Evolutionary conservation across 1,140 invertebrate species (phyloP).

Genomic region (Drosophila bocki): DNA sequence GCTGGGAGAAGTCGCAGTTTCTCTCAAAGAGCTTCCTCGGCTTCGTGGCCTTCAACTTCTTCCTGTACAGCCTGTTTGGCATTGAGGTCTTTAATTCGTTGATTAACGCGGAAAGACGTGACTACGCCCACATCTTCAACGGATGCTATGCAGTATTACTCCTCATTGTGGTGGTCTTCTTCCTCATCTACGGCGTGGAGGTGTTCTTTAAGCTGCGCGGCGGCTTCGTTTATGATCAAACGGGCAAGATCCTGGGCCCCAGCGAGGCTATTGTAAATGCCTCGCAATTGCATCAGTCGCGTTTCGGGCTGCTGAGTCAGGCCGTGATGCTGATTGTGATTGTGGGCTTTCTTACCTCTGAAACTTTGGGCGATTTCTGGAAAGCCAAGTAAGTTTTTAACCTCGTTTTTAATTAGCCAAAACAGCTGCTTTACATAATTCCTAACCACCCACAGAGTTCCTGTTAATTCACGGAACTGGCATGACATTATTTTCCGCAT

Average conservation of each 20-base stretch:
- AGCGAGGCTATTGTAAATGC: slow-evolving; percentile 88
- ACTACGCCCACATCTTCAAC: slow-evolving; percentile 91
- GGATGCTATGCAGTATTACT: slow-evolving; percentile 96
- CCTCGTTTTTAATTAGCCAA: slow-evolving; percentile 3
- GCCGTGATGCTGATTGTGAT: slow-evolving; percentile 94
- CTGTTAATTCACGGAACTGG: slow-evolving; percentile 94
- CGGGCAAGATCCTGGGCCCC: slow-evolving; percentile 75
- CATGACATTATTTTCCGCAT: slow-evolving; percentile 96
- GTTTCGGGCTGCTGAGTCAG: slow-evolving; percentile 94
- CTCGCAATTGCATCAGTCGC: slow-evolving; percentile 96
- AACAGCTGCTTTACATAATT: slow-evolving; percentile 36
- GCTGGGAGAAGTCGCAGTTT: slow-evolving; percentile 94
- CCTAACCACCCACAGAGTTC: slow-evolving; percentile 90
- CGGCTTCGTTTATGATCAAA: slow-evolving; percentile 85
- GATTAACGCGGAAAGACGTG: slow-evolving; percentile 72
- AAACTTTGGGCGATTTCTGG: slow-evolving; percentile 96
- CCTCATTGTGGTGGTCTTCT: slow-evolving; percentile 96
- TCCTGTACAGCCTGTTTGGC: slow-evolving; percentile 93
- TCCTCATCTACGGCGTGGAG: slow-evolving; percentile 97
- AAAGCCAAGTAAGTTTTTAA: slow-evolving; percentile 90
- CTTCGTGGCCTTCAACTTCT: slow-evolving; percentile 95
- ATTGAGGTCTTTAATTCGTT: slow-evolving; percentile 89
- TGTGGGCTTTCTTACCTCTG: slow-evolving; percentile 94
- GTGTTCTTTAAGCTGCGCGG: slow-evolving; percentile 95
- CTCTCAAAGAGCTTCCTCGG: slow-evolving; percentile 97